phyloP scores from a whole-genome alignment of 1,140 invertebrate species.

The Phymorhynchus buccinoides region DNA sequence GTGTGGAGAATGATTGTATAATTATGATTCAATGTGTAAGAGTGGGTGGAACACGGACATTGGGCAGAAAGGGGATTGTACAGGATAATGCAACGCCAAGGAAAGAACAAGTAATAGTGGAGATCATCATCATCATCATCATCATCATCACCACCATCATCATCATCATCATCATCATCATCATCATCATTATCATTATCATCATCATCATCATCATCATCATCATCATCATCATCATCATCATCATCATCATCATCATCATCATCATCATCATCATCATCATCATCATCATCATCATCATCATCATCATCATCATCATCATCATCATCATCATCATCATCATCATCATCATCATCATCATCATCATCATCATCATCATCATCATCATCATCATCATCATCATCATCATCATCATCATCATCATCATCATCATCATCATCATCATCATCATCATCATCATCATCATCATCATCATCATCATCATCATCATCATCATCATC shows the following conservation, averaged over 20 bases:
- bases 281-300: not conserved
- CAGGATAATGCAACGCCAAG: too few species aligned
- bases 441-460: slow-evolving; percentile 1
- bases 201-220: not conserved
- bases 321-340: slow-evolving; percentile 17
- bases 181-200: not conserved
- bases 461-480: slow-evolving; percentile 16
- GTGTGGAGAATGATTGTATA: too few species aligned
- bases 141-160: not conserved
- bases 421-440: not conserved
- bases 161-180: too few species aligned
- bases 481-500: slow-evolving; percentile 16
- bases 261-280: not conserved
- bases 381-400: slow-evolving; percentile 1
- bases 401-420: not conserved
- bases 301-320: slow-evolving; percentile 22
- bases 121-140: not conserved
- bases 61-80: too few species aligned
- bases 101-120: too few species aligned
- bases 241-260: slow-evolving; percentile 16
- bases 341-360: slow-evolving; percentile 16
- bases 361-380: slow-evolving; percentile 13
- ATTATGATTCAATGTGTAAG: too few species aligned
- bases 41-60: too few species aligned
- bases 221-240: slow-evolving; percentile 17